Conservation (phyloP, 2,888 invertebrate genomes). For the Ecliptopera silaceata region DNA sequence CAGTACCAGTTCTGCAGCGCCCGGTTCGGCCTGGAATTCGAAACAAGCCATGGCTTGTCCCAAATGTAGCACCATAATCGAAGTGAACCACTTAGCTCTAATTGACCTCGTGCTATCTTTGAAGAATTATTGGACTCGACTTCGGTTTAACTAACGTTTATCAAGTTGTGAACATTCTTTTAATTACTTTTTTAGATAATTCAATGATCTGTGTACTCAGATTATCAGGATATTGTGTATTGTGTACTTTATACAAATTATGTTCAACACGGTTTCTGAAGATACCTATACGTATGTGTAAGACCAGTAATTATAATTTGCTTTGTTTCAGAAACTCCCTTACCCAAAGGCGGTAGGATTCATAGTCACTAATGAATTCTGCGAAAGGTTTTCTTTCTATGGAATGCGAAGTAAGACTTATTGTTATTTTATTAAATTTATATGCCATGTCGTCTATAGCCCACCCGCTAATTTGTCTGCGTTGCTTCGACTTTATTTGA, state of each 20-base stretch:
- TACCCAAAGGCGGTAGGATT: constrained; percentile 96
- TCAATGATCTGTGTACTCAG: too few species aligned
- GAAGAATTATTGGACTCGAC: constrained; percentile 36
- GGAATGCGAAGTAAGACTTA: constrained; percentile 95
- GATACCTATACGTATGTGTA: too few species aligned
- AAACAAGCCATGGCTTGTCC: constrained; percentile 41
- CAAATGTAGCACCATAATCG: constrained; percentile 48
- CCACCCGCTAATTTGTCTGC: too few species aligned
- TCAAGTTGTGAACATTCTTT: background rate
- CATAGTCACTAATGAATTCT: constrained; percentile 98
- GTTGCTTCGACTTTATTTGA: too few species aligned
- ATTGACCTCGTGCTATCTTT: constrained; percentile 49
- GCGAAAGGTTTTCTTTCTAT: constrained; percentile 98
- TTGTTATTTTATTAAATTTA: background rate
- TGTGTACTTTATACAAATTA: too few species aligned
- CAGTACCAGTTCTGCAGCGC: constrained; percentile 45
- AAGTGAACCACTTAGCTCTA: constrained; percentile 48
- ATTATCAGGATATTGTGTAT: too few species aligned
- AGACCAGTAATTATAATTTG: background rate
- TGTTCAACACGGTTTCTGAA: too few species aligned
- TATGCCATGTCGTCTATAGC: too few species aligned
- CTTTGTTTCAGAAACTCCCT: constrained; percentile 84
- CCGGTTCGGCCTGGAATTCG: constrained; percentile 38
- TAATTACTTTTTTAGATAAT: too few species aligned
- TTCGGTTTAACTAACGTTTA: background rate